A percentile compares a stretch with the other conserved stretches of the same genome.
Evolutionary conservation across 1,140 invertebrate genomes (phyloP).

Genomic region (Samia ricini): DNA sequence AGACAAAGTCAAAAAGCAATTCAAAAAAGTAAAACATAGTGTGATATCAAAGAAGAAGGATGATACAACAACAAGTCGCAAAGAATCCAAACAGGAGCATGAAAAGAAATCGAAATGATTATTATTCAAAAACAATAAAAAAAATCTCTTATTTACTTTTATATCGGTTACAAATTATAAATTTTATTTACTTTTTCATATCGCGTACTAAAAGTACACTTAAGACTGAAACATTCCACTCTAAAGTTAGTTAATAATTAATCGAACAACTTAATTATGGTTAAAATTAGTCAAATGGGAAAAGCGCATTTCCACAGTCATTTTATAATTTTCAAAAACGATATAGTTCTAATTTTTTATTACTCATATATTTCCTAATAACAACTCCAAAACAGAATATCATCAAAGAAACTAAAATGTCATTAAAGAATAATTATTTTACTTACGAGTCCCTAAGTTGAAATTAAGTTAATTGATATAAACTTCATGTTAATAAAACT

Average conservation of each 20-base stretch:
- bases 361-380: too few species aligned
- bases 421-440: too few species aligned
- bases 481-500: too few species aligned
- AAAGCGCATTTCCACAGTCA: background rate
- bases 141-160: constrained; percentile 10
- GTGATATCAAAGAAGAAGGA: constrained; percentile 68
- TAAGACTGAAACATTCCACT: constrained; percentile 71
- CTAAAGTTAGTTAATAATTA: constrained; percentile 16
- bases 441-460: too few species aligned
- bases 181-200: constrained; percentile 17
- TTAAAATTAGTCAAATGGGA: background rate
- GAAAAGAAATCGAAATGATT: constrained; percentile 59
- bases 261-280: constrained; percentile 4
- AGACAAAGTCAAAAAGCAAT: constrained; percentile 70
- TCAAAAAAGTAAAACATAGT: constrained; percentile 68
- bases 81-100: constrained; percentile 57
- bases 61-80: constrained; percentile 25
- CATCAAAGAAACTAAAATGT: too few species aligned
- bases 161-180: constrained; percentile 7
- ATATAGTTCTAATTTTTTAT: background rate
- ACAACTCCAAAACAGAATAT: too few species aligned
- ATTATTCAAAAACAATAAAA: background rate
- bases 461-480: too few species aligned
- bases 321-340: background rate
- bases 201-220: constrained; percentile 46